Conservation (phyloP, 2,888 invertebrate genomes). For the Orchestes rusci region DNA sequence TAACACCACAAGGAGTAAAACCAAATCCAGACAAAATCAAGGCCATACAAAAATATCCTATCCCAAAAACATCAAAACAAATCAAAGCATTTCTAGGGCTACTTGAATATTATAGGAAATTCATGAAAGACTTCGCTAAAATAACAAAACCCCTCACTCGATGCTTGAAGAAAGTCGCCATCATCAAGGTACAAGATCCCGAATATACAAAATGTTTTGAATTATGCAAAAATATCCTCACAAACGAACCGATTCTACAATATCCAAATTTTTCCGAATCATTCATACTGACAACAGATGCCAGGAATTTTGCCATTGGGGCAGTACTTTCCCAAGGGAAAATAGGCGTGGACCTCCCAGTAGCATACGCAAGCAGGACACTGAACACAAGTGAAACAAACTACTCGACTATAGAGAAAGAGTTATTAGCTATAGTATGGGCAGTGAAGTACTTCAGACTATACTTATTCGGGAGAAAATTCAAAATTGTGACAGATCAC, state of each 20-base stretch:
- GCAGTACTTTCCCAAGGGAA: constrained; percentile 16
- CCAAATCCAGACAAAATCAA: constrained; percentile 12
- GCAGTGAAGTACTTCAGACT: too few relatives aligned
- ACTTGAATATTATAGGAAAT: constrained; percentile 11
- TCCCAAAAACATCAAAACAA: constrained; percentile 16
- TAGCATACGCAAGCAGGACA: constrained; percentile 9
- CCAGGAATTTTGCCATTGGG: constrained; percentile 4
- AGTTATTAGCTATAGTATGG: constrained; percentile 39
- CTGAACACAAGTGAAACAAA: constrained; percentile 27
- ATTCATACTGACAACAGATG: constrained; percentile 25
- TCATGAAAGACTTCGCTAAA: too few relatives aligned
- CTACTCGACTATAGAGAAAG: constrained; percentile 38
- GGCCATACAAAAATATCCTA: constrained; percentile 13
- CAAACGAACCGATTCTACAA: constrained; percentile 17
- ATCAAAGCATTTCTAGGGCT: constrained; percentile 15
- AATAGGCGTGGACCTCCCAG: constrained; percentile 17
- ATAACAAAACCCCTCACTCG: constrained; percentile 13
- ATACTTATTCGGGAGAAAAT: too few relatives aligned
- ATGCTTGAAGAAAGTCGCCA: constrained; percentile 12
- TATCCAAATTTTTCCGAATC: constrained; percentile 25
- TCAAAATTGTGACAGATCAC: too few relatives aligned
- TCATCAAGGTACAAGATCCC: constrained; percentile 6
- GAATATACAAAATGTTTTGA: constrained; percentile 12
- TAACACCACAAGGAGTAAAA: constrained; percentile 15
- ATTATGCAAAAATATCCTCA: constrained; percentile 19